phyloP scores from a whole-genome alignment of 1,140 invertebrate genomes.

The Plodia interpunctella region DNA sequence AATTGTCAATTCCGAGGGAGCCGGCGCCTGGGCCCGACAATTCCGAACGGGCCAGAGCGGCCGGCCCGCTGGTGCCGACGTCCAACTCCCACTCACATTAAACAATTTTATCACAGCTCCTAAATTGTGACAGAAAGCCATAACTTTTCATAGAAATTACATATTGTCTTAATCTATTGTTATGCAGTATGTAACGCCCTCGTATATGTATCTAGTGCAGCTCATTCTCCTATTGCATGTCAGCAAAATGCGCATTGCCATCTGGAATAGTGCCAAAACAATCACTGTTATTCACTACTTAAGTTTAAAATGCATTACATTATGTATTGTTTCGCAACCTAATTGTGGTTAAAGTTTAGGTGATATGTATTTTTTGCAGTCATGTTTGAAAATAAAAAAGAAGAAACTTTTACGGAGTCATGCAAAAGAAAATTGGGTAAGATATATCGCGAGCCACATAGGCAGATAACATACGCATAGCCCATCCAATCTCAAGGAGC shows the following conservation, averaged over 20 bases:
- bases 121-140: background rate
- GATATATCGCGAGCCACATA: slow-evolving; percentile 40
- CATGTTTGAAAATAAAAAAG: slow-evolving; percentile 25
- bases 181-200: background rate
- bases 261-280: slow-evolving; percentile 68
- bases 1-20: slow-evolving; percentile 80
- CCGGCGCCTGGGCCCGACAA: slow-evolving; percentile 52
- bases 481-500: slow-evolving; percentile 60
- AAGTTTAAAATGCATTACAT: slow-evolving; percentile 39
- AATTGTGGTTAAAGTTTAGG: slow-evolving; percentile 11
- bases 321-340: slow-evolving; percentile 26
- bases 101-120: slow-evolving; percentile 11
- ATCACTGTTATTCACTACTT: slow-evolving; percentile 69
- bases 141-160: background rate
- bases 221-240: slow-evolving; percentile 34
- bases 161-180: background rate
- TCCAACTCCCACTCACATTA: slow-evolving; percentile 18
- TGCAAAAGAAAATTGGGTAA: slow-evolving; percentile 50
- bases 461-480: slow-evolving; percentile 61
- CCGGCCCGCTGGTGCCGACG: slow-evolving; percentile 16
- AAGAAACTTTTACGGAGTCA: slow-evolving; percentile 30
- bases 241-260: slow-evolving; percentile 54
- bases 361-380: background rate
- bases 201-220: slow-evolving; percentile 11
- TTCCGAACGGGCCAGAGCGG: slow-evolving; percentile 41